Conservation (phyloP, 2,888 invertebrate genomes). For the Torymus aiolomorphi region DNA sequence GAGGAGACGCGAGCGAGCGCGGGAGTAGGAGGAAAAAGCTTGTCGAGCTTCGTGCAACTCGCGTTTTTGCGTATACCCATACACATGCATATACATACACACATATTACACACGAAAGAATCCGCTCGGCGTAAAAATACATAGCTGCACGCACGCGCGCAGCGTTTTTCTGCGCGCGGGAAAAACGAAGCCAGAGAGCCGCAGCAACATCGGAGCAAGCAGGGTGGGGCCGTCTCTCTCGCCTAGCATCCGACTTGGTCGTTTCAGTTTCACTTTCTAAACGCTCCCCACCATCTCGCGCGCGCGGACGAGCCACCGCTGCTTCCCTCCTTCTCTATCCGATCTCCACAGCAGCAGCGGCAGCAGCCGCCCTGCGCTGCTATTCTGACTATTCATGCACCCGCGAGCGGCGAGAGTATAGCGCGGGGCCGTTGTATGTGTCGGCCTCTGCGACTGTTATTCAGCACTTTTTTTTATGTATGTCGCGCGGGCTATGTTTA, state of each 20-base stretch:
- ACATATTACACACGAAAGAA: too few relatives aligned
- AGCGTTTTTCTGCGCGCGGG: background rate
- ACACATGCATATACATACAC: too few relatives aligned
- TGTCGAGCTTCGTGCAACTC: slow-evolving; percentile 53
- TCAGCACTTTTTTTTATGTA: too few relatives aligned
- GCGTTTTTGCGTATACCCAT: too few relatives aligned
- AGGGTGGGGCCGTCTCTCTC: slow-evolving; percentile 40
- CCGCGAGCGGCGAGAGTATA: background rate
- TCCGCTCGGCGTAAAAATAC: too few relatives aligned
- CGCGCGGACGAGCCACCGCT: slow-evolving; percentile 28
- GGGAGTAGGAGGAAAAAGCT: slow-evolving; percentile 57
- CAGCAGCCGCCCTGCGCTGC: slow-evolving; percentile 46
- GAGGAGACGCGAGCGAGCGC: slow-evolving; percentile 46
- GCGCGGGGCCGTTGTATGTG: background rate
- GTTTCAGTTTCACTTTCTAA: slow-evolving; percentile 76
- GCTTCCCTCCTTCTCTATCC: slow-evolving; percentile 41
- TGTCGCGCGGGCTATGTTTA: too few relatives aligned
- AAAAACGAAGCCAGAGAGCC: background rate
- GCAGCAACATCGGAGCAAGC: slow-evolving; percentile 5
- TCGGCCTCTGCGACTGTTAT: too few relatives aligned
- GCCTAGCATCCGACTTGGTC: slow-evolving; percentile 70
- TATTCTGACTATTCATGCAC: slow-evolving; percentile 48
- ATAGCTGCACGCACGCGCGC: too few relatives aligned
- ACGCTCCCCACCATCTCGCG: slow-evolving; percentile 62
- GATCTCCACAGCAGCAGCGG: slow-evolving; percentile 18